Evolutionary conservation across 1,140 invertebrate genomes (phyloP).

Genomic region (Lasioglossum baleicum): DNA sequence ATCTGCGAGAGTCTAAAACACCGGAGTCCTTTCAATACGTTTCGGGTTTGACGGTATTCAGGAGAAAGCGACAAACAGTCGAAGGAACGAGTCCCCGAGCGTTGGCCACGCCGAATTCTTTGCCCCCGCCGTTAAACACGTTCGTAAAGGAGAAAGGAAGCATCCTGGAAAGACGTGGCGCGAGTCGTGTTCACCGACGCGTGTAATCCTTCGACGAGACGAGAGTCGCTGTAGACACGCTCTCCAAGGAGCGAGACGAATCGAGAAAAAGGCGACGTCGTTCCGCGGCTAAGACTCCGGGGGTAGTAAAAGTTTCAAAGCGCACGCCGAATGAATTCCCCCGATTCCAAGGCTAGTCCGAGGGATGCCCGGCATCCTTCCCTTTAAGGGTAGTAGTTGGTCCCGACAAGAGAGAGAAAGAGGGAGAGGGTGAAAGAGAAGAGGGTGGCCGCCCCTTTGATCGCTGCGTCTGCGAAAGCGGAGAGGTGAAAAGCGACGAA

Average conservation of each 20-base stretch:
- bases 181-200: neutral
- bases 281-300: neutral
- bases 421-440: too few species aligned
- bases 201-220: neutral
- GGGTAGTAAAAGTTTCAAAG: too few species aligned
- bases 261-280: neutral
- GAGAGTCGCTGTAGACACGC: neutral
- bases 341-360: neutral
- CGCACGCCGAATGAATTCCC: neutral
- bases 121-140: too few species aligned
- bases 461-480: neutral
- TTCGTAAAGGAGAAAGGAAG: too few species aligned
- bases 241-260: neutral
- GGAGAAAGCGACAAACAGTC: too few species aligned
- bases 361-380: neutral
- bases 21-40: too few species aligned
- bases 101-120: too few species aligned
- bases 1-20: too few species aligned
- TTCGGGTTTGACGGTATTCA: too few species aligned
- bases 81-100: too few species aligned
- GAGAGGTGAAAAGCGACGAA: neutral
- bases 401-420: neutral
- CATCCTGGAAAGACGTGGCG: too few species aligned
- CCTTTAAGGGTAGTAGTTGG: neutral
- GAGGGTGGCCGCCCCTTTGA: neutral